A percentile compares a stretch with the other conserved stretches of the same genome.
Evolutionary conservation across 2,888 invertebrate species (phyloP).

Genomic region (Chironomus tentans): DNA sequence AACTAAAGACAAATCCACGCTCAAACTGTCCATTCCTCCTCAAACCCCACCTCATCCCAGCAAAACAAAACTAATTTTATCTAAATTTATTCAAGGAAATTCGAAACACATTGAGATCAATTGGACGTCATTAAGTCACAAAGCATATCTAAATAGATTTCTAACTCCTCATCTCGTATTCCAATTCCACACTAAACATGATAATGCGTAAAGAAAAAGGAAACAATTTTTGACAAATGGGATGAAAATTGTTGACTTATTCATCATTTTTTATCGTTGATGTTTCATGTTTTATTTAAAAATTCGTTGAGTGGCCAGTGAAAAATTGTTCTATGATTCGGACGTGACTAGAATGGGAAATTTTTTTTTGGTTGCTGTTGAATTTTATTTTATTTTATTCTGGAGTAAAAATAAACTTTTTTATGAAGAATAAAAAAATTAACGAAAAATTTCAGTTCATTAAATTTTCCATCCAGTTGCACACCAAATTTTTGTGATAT

Average conservation of each 20-base stretch:
- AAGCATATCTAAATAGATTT: neutral
- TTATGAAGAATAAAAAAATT: neutral
- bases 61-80: neutral
- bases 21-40: neutral
- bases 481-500: too few relatives aligned
- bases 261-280: slow-evolving; percentile 22
- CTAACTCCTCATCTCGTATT: neutral
- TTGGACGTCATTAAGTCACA: neutral
- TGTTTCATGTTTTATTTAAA: slow-evolving; percentile 14
- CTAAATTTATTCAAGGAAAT: neutral
- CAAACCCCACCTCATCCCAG: neutral
- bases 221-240: slow-evolving; percentile 12
- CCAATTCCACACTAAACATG: neutral
- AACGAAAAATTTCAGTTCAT: slow-evolving; percentile 2
- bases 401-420: neutral
- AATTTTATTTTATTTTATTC: neutral
- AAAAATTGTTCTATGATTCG: slow-evolving; percentile 16
- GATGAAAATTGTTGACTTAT: slow-evolving; percentile 22
- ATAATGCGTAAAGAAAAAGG: neutral
- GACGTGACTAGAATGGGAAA: neutral
- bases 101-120: slow-evolving; percentile 4
- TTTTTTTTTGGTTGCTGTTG: too few relatives aligned
- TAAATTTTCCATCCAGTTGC: slow-evolving; percentile 10
- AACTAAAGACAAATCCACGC: neutral
- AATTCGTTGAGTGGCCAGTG: slow-evolving; percentile 19